A percentile compares a stretch with the other conserved stretches of the same genome.
Evolutionary conservation across 2,113 vertebrate species (phyloP).

Genomic region (Sterna hirundo): DNA sequence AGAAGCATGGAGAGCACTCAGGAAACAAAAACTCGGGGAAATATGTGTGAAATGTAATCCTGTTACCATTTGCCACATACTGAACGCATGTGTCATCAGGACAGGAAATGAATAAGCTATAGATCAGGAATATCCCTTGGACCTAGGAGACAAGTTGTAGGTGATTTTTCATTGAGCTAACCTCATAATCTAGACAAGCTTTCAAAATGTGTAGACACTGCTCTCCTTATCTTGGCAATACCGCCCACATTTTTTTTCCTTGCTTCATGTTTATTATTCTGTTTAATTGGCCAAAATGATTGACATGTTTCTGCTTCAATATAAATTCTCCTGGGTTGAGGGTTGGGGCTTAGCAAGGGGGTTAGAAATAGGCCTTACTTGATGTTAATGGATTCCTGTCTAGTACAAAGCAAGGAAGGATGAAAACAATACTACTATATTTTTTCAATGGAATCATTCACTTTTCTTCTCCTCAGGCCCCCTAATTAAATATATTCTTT

Average conservation of each 20-base stretch:
- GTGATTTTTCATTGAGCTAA: conserved; percentile 16
- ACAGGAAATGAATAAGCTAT: conserved; percentile 28
- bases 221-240: background rate
- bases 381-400: conserved; percentile 20
- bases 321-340: background rate
- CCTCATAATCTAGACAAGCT: background rate
- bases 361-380: conserved; percentile 9
- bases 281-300: conserved; percentile 30
- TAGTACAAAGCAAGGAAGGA: background rate
- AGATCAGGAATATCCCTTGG: background rate
- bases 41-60: conserved; percentile 51
- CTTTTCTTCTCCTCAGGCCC: background rate
- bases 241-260: background rate
- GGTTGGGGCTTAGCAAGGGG: background rate
- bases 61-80: conserved; percentile 8
- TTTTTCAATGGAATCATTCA: background rate
- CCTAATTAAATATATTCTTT: background rate
- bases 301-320: conserved; percentile 23
- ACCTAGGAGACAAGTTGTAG: background rate
- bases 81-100: background rate
- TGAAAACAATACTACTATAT: background rate
- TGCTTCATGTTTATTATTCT: conserved; percentile 21
- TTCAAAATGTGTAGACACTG: conserved; percentile 3
- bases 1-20: background rate
- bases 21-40: conserved; percentile 28